Evolutionary conservation across 2,797 vertebrate genomes (phyloP).

Genomic region (Halcyon leucocephala): DNA sequence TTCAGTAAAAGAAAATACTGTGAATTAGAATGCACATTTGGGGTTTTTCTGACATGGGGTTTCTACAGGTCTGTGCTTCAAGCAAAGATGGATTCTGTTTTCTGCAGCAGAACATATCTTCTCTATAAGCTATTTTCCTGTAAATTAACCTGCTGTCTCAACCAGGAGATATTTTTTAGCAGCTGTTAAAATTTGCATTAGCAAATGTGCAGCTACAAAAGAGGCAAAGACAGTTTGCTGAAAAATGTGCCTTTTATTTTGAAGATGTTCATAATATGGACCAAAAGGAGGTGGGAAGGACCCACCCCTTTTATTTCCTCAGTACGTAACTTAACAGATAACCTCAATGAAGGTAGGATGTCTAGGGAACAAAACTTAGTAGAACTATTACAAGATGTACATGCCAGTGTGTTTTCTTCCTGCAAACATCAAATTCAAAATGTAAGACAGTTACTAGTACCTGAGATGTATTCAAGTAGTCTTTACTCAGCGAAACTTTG

Average conservation of each 20-base stretch:
- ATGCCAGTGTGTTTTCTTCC: neutral
- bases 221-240: neutral
- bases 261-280: neutral
- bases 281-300: neutral
- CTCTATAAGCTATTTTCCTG: neutral
- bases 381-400: neutral
- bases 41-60: neutral
- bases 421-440: neutral
- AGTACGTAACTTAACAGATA: neutral
- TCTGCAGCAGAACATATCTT: rapidly evolving
- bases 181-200: neutral
- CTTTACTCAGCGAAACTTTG: neutral
- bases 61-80: neutral
- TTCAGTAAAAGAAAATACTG: neutral
- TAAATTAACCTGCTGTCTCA: neutral
- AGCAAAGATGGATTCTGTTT: neutral
- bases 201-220: neutral
- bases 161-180: neutral
- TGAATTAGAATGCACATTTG: neutral
- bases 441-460: neutral
- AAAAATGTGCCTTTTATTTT: neutral
- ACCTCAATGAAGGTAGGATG: neutral
- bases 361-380: neutral
- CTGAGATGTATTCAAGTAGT: neutral
- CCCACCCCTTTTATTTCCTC: neutral